A percentile compares a stretch with the other conserved stretches of the same genome.
Evolutionary conservation across 2,797 vertebrate genomes (phyloP).

Genomic region (Harpagifer antarcticus): DNA sequence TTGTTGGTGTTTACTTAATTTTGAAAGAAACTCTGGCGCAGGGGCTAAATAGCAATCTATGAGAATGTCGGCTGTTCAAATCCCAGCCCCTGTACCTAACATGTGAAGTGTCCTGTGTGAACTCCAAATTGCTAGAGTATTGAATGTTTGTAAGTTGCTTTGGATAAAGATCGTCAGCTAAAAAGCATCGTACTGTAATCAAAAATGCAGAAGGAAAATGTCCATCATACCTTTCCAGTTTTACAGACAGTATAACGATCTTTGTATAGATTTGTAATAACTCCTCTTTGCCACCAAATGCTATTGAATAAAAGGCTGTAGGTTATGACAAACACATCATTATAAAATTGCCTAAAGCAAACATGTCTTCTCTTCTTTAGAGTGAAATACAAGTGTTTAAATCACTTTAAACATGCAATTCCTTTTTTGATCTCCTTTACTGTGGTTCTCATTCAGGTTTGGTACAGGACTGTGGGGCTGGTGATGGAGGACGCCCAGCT

Average conservation of each 20-base stretch:
- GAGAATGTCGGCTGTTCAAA: too few species aligned
- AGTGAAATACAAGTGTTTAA: too few species aligned
- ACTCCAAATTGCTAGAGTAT: too few species aligned
- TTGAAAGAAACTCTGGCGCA: too few species aligned
- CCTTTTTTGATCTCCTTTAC: neutral
- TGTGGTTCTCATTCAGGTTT: constrained; percentile 71
- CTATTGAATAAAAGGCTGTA: neutral
- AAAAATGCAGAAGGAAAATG: too few species aligned
- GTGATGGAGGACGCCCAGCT: constrained; percentile 92
- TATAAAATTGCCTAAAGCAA: neutral
- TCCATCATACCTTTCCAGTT: neutral
- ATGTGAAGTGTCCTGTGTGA: too few species aligned
- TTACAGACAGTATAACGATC: neutral
- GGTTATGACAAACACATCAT: neutral
- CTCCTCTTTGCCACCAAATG: neutral
- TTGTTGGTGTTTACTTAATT: neutral
- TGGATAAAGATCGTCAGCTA: too few species aligned
- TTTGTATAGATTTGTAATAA: neutral
- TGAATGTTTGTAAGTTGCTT: too few species aligned
- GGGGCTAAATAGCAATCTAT: too few species aligned
- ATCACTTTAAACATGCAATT: too few species aligned
- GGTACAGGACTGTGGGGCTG: constrained; percentile 83
- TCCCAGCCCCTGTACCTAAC: too few species aligned
- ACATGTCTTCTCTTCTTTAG: neutral
- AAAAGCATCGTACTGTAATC: too few species aligned